Evolutionary conservation across 2,113 vertebrate genomes (phyloP).

Genomic region (Dasyurus viverrinus): DNA sequence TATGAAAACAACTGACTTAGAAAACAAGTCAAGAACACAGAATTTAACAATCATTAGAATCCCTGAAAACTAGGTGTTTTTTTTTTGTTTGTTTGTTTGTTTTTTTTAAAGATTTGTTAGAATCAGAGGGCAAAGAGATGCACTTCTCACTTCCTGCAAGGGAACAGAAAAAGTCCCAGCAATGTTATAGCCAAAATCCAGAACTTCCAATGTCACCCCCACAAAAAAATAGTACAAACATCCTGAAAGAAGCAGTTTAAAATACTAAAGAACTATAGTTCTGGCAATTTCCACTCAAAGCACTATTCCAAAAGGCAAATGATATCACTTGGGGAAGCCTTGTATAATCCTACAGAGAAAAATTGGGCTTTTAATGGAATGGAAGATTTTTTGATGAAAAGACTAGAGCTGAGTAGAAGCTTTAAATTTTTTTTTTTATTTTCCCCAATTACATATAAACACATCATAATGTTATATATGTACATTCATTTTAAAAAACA

Average conservation of each 20-base stretch:
- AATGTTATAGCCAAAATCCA: background rate
- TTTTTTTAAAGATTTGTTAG: background rate
- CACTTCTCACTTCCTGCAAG: background rate
- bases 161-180: background rate
- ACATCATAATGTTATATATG: too few relatives aligned
- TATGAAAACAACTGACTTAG: background rate
- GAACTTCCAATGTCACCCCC: too few relatives aligned
- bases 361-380: background rate
- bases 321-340: background rate
- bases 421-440: background rate
- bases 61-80: background rate
- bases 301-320: background rate
- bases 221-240: background rate
- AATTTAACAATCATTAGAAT: background rate
- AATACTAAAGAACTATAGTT: background rate
- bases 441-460: too few relatives aligned
- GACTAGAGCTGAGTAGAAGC: background rate
- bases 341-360: background rate
- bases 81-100: background rate
- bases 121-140: background rate
- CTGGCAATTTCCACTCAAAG: background rate
- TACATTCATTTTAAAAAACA: too few relatives aligned
- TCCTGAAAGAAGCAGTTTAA: background rate
- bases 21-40: background rate
- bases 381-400: background rate